Base-by-base conservation (phyloP, 2,113 vertebrate species). In the Podilymbus podiceps region DNA sequence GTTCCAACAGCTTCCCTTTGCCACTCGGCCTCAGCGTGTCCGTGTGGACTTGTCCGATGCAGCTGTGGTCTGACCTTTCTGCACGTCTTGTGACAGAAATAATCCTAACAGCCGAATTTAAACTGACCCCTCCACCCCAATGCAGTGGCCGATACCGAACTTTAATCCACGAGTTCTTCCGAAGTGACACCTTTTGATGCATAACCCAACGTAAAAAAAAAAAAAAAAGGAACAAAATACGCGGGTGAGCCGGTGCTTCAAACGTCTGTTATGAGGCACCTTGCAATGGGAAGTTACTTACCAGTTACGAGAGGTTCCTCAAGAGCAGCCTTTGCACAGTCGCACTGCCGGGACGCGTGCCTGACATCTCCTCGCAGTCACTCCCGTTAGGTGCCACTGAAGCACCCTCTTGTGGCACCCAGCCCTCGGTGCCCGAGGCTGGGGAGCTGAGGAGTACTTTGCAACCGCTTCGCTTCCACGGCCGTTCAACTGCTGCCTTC, bases 361-460 rank as follows among this genome's bases (percentile, higher is more conserved):
- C 87, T 64, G 91, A 38, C 90, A 96, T 16, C 87, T 84, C 71
- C 22, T 25, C 50, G 46, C 12, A 24, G 64, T 10, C 77, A 64
- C 13, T 87, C 76, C 78, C 16, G 63, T 25, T 8, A 71, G 78
- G 88, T 85, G 91, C 91, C 95, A 72, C 75, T 75, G 42, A 96
- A 95, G 94, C 95, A 92, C 90, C 97, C 93, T 97, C 94, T 92
- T 47, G 89, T 91, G 94, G 94, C 93, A 96, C 96, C 8, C 22
- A 79, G 14, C 53, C 44, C 38, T 72, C 60, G 60, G 18, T 53
- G 93, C 94, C 90, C 30, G 21, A 10, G 46, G 92, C 90, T 25
- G 35, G 7, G 64, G 77, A 49, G 68, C 89, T 46, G 86, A 83
- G 58, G 19, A n/a, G 74, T 12, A 8, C 25, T 49, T 53, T 20